A percentile compares a stretch with the other conserved stretches of the same genome.
Evolutionary conservation across 2,797 vertebrate genomes (phyloP).

Genomic region (Lagodon rhomboides): DNA sequence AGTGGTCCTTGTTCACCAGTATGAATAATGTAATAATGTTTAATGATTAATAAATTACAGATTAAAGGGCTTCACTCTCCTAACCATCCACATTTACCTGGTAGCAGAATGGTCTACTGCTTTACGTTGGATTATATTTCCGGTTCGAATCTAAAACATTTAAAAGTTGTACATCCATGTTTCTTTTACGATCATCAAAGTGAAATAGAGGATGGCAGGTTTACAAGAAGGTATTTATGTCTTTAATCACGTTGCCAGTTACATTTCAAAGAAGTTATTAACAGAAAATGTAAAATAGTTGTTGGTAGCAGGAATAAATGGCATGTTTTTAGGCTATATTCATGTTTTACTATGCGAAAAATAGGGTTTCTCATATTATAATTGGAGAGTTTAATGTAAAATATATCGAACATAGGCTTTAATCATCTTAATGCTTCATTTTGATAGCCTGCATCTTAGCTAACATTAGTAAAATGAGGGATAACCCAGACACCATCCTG

Average conservation of each 20-base stretch:
- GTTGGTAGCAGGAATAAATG: too few relatives aligned
- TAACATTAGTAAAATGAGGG: not conserved
- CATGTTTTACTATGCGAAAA: too few relatives aligned
- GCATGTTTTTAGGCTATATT: too few relatives aligned
- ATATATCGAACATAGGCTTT: not conserved
- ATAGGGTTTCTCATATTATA: too few relatives aligned
- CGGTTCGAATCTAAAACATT: not conserved
- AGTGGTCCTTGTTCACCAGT: constrained; percentile 87
- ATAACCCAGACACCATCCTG: not conserved
- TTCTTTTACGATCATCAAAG: not conserved
- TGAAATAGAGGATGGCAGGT: not conserved
- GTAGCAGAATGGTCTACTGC: constrained; percentile 51
- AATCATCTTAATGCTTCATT: not conserved
- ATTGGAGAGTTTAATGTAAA: too few relatives aligned
- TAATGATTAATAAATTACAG: constrained; percentile 86
- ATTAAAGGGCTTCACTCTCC: constrained; percentile 88
- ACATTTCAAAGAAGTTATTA: not conserved
- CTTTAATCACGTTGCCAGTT: too few relatives aligned
- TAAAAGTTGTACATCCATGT: not conserved
- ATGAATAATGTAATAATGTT: constrained; percentile 87
- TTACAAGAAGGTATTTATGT: constrained; percentile 1
- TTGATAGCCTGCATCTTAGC: not conserved
- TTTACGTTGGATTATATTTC: constrained; percentile 1
- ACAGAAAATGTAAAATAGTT: not conserved
- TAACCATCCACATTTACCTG: constrained; percentile 74